Evolutionary conservation across 2,888 invertebrate species (phyloP).

Genomic region (Chrysolina haemoptera): DNA sequence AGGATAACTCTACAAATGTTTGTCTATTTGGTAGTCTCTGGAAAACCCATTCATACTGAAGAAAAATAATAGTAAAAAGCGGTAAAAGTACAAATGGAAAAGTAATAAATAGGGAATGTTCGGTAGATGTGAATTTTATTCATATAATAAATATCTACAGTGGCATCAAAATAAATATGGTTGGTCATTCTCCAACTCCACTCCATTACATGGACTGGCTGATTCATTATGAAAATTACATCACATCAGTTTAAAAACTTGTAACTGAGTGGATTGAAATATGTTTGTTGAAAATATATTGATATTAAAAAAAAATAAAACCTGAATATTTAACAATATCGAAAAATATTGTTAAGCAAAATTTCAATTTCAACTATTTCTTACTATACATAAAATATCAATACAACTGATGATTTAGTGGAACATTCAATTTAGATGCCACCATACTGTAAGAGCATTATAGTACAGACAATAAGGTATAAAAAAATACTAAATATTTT

Average conservation of each 20-base stretch:
- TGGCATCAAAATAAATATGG: constrained; percentile 22
- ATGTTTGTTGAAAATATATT: not conserved
- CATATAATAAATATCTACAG: constrained; percentile 25
- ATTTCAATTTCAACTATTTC: too few species aligned
- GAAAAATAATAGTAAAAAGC: not conserved
- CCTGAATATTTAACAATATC: too few species aligned
- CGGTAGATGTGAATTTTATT: constrained; percentile 23
- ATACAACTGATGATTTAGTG: not conserved
- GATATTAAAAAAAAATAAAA: not conserved
- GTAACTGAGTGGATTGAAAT: too few species aligned
- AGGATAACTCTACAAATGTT: too few species aligned
- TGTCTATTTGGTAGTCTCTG: too few species aligned
- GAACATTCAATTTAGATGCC: constrained; percentile 27
- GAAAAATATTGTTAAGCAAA: too few species aligned
- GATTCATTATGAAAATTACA: too few species aligned
- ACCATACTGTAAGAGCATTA: constrained; percentile 40
- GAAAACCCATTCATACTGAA: not conserved
- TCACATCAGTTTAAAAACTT: too few species aligned
- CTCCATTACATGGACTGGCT: too few species aligned
- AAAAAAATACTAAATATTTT: constrained; percentile 57
- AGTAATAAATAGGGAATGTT: not conserved
- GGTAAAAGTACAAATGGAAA: too few species aligned
- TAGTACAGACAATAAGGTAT: constrained; percentile 57
- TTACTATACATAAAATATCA: too few species aligned
- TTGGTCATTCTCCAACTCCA: not conserved